Evolutionary conservation across 2,888 invertebrate genomes (phyloP).

Genomic region (Masnerella sp.): DNA sequence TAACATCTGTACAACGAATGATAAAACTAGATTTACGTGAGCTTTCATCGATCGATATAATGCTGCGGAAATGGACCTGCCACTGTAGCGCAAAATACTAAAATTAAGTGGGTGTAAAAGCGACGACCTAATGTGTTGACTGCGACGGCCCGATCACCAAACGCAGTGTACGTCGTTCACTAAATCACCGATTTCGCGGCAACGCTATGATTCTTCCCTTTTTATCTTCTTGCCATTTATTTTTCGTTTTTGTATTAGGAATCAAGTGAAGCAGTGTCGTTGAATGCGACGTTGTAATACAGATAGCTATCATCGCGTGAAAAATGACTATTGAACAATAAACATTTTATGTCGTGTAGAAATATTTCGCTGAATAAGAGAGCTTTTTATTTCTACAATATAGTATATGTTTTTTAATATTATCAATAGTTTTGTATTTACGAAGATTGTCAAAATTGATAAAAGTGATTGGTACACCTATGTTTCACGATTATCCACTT

Average conservation of each 20-base stretch:
- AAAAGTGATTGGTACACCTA: neutral
- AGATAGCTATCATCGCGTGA: constrained; percentile 37
- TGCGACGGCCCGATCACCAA: constrained; percentile 53
- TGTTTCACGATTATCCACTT: too few species aligned
- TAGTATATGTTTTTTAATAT: too few species aligned
- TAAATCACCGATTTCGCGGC: constrained; percentile 50
- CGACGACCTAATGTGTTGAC: constrained; percentile 55
- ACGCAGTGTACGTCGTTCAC: constrained; percentile 54
- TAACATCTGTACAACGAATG: constrained; percentile 54
- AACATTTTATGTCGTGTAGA: too few species aligned
- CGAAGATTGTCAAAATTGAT: neutral
- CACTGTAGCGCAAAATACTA: constrained; percentile 57
- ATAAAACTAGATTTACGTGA: constrained; percentile 59
- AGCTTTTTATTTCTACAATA: neutral
- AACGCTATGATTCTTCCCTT: constrained; percentile 36
- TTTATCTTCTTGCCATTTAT: constrained; percentile 11
- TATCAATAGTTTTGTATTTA: too few species aligned
- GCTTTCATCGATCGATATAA: constrained; percentile 56
- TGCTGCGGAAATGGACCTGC: constrained; percentile 61
- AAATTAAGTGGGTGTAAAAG: constrained; percentile 53
- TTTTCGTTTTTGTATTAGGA: constrained; percentile 40
- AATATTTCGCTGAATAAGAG: neutral
- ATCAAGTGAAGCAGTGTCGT: constrained; percentile 58
- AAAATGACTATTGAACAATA: constrained; percentile 23
- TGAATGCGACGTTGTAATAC: constrained; percentile 36